Conservation (phyloP, 2,888 invertebrate species). For the Orgyia antiqua region DNA sequence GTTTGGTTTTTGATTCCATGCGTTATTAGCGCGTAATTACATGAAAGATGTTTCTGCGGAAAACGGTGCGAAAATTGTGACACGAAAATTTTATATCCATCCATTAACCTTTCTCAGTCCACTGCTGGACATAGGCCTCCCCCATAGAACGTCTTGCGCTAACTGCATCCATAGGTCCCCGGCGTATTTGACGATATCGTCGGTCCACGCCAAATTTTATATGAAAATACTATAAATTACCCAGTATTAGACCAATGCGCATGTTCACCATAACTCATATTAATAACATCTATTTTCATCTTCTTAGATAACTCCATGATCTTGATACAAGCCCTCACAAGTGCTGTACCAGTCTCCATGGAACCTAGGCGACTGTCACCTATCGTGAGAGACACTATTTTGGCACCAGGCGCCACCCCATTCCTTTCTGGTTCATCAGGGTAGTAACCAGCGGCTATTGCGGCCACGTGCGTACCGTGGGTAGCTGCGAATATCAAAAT, state of each 20-base stretch:
- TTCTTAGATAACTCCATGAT: slow-evolving; percentile 84
- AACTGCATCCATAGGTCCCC: no score
- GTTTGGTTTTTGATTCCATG: no score
- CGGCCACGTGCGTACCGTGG: slow-evolving; percentile 98
- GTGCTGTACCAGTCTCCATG: slow-evolving; percentile 97
- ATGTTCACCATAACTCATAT: slow-evolving; percentile 99
- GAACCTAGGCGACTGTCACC: slow-evolving; percentile 94
- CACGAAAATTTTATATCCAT: no score
- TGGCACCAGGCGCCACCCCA: slow-evolving; percentile 98
- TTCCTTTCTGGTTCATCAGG: slow-evolving; percentile 91
- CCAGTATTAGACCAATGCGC: slow-evolving; percentile 94
- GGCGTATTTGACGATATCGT: no score
- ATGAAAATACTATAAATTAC: no score
- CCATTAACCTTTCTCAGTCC: no score
- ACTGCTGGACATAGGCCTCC: no score
- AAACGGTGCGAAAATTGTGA: no score
- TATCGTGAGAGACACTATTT: slow-evolving; percentile 94
- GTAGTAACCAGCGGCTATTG: slow-evolving; percentile 95
- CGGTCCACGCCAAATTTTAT: no score
- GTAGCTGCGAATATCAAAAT: slow-evolving; percentile 79
- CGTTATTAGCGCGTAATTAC: no score
- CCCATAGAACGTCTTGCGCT: no score
- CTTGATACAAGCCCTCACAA: slow-evolving; percentile 94
- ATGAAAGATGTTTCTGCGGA: no score
- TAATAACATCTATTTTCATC: slow-evolving; percentile 90